Evolutionary conservation across 1,140 invertebrate species (phyloP), one percentile per base, ranked within the genome.

Genomic region (Drosophila bipectinata): DNA sequence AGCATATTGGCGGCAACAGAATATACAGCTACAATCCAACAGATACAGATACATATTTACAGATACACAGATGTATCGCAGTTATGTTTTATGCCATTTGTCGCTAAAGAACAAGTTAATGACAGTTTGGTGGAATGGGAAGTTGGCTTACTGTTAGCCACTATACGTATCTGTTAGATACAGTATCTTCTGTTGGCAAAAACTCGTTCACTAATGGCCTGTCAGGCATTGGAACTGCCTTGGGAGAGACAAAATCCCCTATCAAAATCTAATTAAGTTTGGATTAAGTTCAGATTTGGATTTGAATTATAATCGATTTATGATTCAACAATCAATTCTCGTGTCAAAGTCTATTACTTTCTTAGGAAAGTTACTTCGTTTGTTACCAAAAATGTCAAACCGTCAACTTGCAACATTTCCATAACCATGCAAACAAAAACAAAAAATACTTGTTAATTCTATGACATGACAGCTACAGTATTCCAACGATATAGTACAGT

Each of bases 141-240:
- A 41, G 61, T 60, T 54, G 72, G 52, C 72, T 77, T 77, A 80
- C 78, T 64, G 77, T 79, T 81, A 80, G 52, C 51, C 10, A 2
- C 18, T 56, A 24, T 34, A 34, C 45, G 48, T 74, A 74, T 72
- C 34, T 41, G 47, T 54, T 28, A 39, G 32, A 69, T 69, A 28
- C 26, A 7, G 26, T 28, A 12, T 26, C 39, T 54, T 26, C 39
- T 54, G 37, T 48, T 26, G 51, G 14, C 41, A 44, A 39, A 74
- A 79, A 79, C 77, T 74, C 52, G 69, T 79, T 79, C 44, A 44
- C 77, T 79, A 79, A 79, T 79, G 77, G 66, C 58, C 63, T 69
- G 77, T 73, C 77, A 73, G 68, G 53, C 37, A 41, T 18, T 18
- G 39, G 34, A 34, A 53, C 39, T 39, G 63, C 64, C 66, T 39